Conservation (phyloP, 2,113 vertebrate genomes). For the Brachypodius melanocephalos region DNA sequence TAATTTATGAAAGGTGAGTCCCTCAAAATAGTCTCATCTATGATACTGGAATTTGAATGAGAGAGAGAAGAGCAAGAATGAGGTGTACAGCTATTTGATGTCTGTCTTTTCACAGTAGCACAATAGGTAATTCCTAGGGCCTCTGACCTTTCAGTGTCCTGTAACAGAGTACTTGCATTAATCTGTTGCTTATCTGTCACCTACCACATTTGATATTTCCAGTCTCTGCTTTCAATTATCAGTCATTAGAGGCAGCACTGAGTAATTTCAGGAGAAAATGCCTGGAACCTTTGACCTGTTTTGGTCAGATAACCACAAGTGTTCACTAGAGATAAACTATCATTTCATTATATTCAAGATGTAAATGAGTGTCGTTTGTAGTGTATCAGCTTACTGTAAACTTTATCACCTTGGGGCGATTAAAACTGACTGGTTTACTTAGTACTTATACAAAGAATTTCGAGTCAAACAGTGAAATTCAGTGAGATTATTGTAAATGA, state of each 20-base stretch:
- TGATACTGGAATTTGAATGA: not conserved
- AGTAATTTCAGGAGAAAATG: constrained; percentile 79
- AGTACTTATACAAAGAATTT: constrained; percentile 59
- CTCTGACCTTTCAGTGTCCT: constrained; percentile 75
- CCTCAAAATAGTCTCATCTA: not conserved
- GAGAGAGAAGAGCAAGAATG: not conserved
- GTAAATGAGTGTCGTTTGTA: constrained; percentile 65
- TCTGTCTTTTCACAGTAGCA: constrained; percentile 75
- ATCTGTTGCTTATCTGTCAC: constrained; percentile 77
- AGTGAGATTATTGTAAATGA: constrained; percentile 52
- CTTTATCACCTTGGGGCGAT: constrained; percentile 65
- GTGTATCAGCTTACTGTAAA: constrained; percentile 65
- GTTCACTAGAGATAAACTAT: constrained; percentile 83
- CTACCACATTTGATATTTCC: constrained; percentile 72
- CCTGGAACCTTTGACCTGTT: constrained; percentile 83
- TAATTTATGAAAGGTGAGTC: not conserved
- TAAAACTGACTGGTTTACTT: constrained; percentile 70
- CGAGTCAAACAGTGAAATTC: constrained; percentile 65
- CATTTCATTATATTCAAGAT: constrained; percentile 74
- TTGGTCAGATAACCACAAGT: constrained; percentile 86
- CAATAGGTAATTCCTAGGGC: constrained; percentile 69
- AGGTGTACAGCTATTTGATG: constrained; percentile 63
- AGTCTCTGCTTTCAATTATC: constrained; percentile 87
- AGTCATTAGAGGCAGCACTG: constrained; percentile 79
- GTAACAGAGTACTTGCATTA: constrained; percentile 71